Conservation (phyloP, 1,140 invertebrate species). For the Harlomillsia oculata region DNA sequence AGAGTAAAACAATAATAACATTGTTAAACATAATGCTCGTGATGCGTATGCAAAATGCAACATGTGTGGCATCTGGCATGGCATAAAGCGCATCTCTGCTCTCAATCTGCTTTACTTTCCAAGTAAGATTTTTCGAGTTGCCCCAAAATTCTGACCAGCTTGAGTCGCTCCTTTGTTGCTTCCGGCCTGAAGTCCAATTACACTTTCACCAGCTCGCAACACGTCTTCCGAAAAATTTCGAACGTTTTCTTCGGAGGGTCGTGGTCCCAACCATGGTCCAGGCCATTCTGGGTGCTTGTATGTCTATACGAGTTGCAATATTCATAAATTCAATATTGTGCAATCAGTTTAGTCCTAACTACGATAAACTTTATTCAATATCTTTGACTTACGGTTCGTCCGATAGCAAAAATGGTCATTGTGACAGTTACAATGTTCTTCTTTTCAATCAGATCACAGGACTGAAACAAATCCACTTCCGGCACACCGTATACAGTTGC, state of each 20-base stretch:
- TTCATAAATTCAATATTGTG: not conserved
- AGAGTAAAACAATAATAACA: too few species aligned
- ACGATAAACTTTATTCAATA: not conserved
- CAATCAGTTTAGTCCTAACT: not conserved
- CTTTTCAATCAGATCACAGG: conserved; percentile 86
- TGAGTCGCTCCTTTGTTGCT: conserved; percentile 90
- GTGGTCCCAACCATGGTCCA: conserved; percentile 79
- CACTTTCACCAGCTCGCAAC: conserved; percentile 72
- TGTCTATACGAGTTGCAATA: conserved; percentile 46
- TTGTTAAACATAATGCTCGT: too few species aligned
- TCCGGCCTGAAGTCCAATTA: conserved; percentile 92
- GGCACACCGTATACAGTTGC: conserved; percentile 78
- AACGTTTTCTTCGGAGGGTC: conserved; percentile 81
- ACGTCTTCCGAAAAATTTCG: conserved; percentile 86
- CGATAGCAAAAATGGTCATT: conserved; percentile 83
- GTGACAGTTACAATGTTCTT: conserved; percentile 90
- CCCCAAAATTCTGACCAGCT: conserved; percentile 85
- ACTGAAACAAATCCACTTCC: conserved; percentile 91
- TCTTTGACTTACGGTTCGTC: conserved; percentile 63
- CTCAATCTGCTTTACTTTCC: conserved; percentile 56
- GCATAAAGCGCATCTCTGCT: too few species aligned
- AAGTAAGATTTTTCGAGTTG: conserved; percentile 74
- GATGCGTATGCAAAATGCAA: too few species aligned
- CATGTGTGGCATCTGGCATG: too few species aligned
- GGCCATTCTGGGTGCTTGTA: conserved; percentile 82